Evolutionary conservation across 2,797 vertebrate genomes (phyloP).

Genomic region (Pampus argenteus): DNA sequence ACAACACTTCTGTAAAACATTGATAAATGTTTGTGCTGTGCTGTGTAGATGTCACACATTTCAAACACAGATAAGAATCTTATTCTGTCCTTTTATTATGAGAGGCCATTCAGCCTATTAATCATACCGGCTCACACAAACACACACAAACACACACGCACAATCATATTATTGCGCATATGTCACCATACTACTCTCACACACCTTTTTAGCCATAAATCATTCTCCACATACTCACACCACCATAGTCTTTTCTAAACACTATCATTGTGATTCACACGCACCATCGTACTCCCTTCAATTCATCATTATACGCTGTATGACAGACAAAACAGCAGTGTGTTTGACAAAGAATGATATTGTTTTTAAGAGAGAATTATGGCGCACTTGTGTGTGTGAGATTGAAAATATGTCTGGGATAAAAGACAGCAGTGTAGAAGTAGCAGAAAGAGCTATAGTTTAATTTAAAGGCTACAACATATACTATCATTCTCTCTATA

Average conservation of each 20-base stretch:
- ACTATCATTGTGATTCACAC: conserved; percentile 45
- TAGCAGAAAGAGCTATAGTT: conserved; percentile 9
- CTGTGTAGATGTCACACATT: conserved; percentile 39
- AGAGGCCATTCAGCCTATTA: conserved; percentile 52
- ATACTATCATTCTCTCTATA: background rate
- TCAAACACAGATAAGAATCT: conserved; percentile 50
- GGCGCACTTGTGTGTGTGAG: background rate
- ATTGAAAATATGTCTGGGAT: conserved; percentile 20
- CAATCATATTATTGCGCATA: conserved; percentile 21
- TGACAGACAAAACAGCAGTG: conserved; percentile 1
- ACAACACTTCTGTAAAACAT: conserved; percentile 10
- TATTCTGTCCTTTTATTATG: conserved; percentile 37
- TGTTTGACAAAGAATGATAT: conserved; percentile 32
- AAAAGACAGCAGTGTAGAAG: conserved; percentile 20
- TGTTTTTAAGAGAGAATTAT: conserved; percentile 32
- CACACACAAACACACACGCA: conserved; percentile 20
- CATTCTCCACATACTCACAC: conserved; percentile 48
- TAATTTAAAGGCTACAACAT: background rate
- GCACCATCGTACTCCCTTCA: conserved; percentile 20
- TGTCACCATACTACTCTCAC: conserved; percentile 31
- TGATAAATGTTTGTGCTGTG: conserved; percentile 9
- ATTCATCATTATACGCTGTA: conserved; percentile 33
- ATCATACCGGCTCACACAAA: conserved; percentile 44
- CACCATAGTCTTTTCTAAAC: conserved; percentile 37
- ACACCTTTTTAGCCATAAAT: conserved; percentile 56